Evolutionary conservation across 2,113 vertebrate species (phyloP).

Genomic region (Probosciger aterrimus): DNA sequence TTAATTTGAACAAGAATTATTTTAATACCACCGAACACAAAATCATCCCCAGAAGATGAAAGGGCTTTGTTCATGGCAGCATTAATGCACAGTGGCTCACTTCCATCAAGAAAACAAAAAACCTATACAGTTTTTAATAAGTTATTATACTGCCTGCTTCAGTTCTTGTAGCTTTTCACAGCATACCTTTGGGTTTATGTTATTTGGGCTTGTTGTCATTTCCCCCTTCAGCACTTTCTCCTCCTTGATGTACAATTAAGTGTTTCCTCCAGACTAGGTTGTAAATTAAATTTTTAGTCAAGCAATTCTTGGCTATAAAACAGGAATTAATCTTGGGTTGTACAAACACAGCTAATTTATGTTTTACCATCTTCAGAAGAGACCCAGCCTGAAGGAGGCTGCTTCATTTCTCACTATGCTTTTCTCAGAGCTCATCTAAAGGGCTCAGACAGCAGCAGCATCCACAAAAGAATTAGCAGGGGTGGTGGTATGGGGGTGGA

Average conservation of each 20-base stretch:
- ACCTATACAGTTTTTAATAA: neutral
- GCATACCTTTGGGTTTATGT: neutral
- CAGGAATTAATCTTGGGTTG: neutral
- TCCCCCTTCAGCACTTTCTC: neutral
- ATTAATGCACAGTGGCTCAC: neutral
- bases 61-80: neutral
- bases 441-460: neutral
- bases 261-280: neutral
- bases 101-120: neutral
- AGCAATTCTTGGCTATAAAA: neutral
- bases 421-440: neutral
- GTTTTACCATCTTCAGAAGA: neutral
- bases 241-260: neutral
- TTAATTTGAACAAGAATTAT: neutral
- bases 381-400: neutral
- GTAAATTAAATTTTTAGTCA: constrained; percentile 1
- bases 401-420: neutral
- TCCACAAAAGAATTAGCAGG: neutral
- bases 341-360: constrained; percentile 11
- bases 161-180: neutral
- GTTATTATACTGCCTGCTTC: neutral
- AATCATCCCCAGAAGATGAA: neutral
- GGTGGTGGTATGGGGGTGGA: neutral
- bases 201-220: neutral
- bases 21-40: neutral